Percentiles rank a stretch among this genome's conserved stretches.
phyloP scores from a whole-genome alignment of 2,113 vertebrate genomes.

The Trematomus loennbergii region DNA sequence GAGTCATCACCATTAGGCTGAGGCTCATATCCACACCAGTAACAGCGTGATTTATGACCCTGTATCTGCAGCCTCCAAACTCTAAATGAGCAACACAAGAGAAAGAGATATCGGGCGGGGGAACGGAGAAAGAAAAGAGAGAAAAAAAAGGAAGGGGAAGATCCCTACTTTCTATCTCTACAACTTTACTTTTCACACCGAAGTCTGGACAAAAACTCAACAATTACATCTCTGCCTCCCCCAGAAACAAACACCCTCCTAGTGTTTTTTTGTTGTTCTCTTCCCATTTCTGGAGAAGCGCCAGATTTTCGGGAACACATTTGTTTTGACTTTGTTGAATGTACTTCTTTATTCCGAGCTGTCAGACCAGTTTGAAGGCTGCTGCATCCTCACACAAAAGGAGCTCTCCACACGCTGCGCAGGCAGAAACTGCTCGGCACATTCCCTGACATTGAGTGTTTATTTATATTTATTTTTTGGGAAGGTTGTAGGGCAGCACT shows the following conservation, averaged over 20 bases:
- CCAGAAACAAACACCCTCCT: slow-evolving; percentile 36
- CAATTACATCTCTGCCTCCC: slow-evolving; percentile 44
- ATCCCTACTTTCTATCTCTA: slow-evolving; percentile 43
- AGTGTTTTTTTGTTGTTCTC: slow-evolving; percentile 32
- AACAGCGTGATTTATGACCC: slow-evolving; percentile 79
- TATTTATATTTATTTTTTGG: slow-evolving; percentile 1
- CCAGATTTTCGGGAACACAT: slow-evolving; percentile 47
- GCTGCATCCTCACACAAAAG: slow-evolving; percentile 51
- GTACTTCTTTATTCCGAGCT: slow-evolving; percentile 46
- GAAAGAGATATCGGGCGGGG: slow-evolving; percentile 48
- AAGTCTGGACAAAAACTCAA: slow-evolving; percentile 45
- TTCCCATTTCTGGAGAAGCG: slow-evolving; percentile 37
- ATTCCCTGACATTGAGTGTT: slow-evolving; percentile 57
- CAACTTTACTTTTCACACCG: slow-evolving; percentile 61
- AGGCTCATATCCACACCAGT: slow-evolving; percentile 76
- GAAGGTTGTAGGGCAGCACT: slow-evolving; percentile 47
- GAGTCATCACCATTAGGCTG: slow-evolving; percentile 81
- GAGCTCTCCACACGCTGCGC: slow-evolving; percentile 31
- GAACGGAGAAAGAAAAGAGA: slow-evolving; percentile 49
- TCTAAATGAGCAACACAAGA: slow-evolving; percentile 74
- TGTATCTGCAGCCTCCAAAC: slow-evolving; percentile 71
- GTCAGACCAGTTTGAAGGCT: slow-evolving; percentile 49
- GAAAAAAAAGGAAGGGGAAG: neutral
- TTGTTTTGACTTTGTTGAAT: slow-evolving; percentile 55
- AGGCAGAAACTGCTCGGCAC: slow-evolving; percentile 46